Evolutionary conservation across 2,797 vertebrate genomes (phyloP), one percentile per base, ranked within the genome.

Genomic region (Ficedula albicollis): DNA sequence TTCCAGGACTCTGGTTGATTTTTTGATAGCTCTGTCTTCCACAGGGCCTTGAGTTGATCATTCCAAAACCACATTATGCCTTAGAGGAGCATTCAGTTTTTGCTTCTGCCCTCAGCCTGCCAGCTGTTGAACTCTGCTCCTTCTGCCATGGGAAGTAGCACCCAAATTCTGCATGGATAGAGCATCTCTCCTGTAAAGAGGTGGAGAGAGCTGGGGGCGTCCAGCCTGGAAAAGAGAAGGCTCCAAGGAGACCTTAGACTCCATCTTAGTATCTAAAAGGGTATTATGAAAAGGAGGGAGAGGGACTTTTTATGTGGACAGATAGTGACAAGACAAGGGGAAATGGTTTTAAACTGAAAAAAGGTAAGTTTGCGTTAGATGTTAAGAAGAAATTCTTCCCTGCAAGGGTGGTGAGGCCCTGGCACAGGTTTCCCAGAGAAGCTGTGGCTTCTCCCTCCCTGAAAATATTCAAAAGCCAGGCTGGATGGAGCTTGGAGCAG

Each of bases 401-500:
- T 64, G 3, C 3, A 6, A 89, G 38, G 25, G 9, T 39, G 29
- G 0, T 0, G 23, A 51, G 14, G 10, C 11, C 11, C 43, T 56
- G 43, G 25, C 38, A 64, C 29, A 76, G 8, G 20, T 1, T 89
- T 0, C 3, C 17, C 58, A 46, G 44, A 89, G 43, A 51, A 70
- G 14, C 72, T 64, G 64, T 38, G n/a, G 4, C 29, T 83, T 2
- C 5, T 4, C 44, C n/a, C 77, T 44, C 29, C 38, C 23, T 70
- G 38, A 15, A 46, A 52, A 2, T 30, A 43, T 34, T 2, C 29
- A 51, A 64, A 8, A 3, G n/a, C 5, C n/a, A 44, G 38, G 14
- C 0, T 58, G 38, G 38, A 44, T 0, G 0, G 29, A 10, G 20
- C 44, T 58, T 64, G 58, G 38, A 77, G 25, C 1, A 34, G 2